A percentile compares a stretch with the other conserved stretches of the same genome.
Conservation (phyloP, 1,140 invertebrate genomes). For the Brachionus manjavacas region DNA sequence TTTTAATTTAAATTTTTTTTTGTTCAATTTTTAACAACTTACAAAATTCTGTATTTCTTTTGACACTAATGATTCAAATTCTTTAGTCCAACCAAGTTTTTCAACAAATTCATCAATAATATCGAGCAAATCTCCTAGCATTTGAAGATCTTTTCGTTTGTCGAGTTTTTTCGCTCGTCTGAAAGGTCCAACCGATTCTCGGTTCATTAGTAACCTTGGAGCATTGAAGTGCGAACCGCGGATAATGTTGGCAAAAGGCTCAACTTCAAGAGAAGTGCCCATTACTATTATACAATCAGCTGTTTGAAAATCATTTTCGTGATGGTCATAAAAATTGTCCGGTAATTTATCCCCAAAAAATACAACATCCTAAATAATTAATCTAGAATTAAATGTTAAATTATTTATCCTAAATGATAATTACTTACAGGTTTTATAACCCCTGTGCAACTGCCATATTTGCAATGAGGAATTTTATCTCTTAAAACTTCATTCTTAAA, state of each 20-base stretch:
- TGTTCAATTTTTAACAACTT: background rate
- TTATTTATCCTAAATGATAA: too few relatives aligned
- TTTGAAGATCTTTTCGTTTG: background rate
- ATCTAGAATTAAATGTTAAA: background rate
- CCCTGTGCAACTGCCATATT: conserved; percentile 11
- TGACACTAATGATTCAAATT: background rate
- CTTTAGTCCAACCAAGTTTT: background rate
- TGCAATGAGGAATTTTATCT: background rate
- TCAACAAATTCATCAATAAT: background rate
- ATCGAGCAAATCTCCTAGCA: conserved; percentile 3
- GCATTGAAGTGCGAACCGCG: background rate
- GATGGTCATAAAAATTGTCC: conserved; percentile 74
- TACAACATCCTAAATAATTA: conserved; percentile 67
- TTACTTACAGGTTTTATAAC: conserved; percentile 25
- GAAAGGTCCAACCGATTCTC: conserved; percentile 28
- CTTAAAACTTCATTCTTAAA: conserved; percentile 14
- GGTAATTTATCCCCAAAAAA: conserved; percentile 88
- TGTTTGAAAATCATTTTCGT: conserved; percentile 72
- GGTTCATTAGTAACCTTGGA: conserved; percentile 17
- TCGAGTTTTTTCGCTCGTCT: background rate
- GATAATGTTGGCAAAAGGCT: conserved; percentile 28
- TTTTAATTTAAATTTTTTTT: background rate
- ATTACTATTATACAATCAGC: conserved; percentile 84
- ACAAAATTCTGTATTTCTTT: background rate
- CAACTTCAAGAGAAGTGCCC: conserved; percentile 68